Evolutionary conservation across 2,888 invertebrate species (phyloP).

Genomic region (Nasonovia ribisnigri): DNA sequence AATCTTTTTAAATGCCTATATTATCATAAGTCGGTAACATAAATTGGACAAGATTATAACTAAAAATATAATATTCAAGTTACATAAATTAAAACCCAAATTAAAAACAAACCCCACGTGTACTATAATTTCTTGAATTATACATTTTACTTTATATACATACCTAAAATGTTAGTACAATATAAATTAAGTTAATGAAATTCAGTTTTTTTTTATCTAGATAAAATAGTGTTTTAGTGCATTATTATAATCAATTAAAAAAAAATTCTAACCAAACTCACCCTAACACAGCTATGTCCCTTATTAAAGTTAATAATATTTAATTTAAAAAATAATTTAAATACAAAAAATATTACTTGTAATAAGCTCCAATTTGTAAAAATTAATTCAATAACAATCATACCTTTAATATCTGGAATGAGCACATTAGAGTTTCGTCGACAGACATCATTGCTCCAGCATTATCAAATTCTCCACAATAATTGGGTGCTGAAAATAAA

Average conservation of each 20-base stretch:
- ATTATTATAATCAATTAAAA: not conserved
- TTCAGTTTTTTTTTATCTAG: too few species aligned
- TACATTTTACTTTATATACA: not conserved
- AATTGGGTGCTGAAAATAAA: constrained; percentile 92
- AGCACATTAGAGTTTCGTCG: constrained; percentile 99
- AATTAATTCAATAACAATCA: not conserved
- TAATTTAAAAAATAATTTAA: not conserved
- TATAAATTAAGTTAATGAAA: too few species aligned
- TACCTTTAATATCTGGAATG: constrained; percentile 91
- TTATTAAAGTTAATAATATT: not conserved
- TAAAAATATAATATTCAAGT: not conserved
- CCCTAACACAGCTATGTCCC: not conserved
- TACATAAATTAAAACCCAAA: not conserved
- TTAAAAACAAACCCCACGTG: not conserved
- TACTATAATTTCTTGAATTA: not conserved
- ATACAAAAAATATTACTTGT: not conserved
- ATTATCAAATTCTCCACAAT: constrained; percentile 92
- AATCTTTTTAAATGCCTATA: too few species aligned
- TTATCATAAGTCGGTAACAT: not conserved
- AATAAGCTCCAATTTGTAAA: not conserved
- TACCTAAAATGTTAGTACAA: not conserved
- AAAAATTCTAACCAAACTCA: not conserved
- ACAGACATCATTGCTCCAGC: constrained; percentile 98
- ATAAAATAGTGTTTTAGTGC: not conserved
- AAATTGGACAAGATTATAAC: not conserved